These are phyloP conservation scores for Oxytorus armatus DNA, from an alignment of 2,888 invertebrate species.

Conservation along the genomic window DNA sequence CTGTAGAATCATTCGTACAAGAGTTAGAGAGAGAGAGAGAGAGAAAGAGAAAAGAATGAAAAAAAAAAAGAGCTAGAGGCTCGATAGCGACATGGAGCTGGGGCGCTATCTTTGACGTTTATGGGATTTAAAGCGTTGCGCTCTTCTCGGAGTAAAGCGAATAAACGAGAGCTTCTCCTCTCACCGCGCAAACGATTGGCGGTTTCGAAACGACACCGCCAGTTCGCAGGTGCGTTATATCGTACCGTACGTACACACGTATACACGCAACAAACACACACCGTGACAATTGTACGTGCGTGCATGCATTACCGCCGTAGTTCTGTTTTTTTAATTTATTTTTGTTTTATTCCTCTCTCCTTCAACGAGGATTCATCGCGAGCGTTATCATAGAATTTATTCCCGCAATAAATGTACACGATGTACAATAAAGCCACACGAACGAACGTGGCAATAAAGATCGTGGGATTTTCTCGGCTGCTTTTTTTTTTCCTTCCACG, in stretches of 20 bases:
- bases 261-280: conserved; percentile 1
- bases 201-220: conserved; percentile 48
- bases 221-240: conserved; percentile 60
- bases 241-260: not conserved
- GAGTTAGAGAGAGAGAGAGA: not conserved
- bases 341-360: conserved; percentile 30
- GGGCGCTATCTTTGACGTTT: conserved; percentile 66
- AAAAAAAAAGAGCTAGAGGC: conserved; percentile 14
- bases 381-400: conserved; percentile 66
- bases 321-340: conserved; percentile 20
- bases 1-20: not conserved
- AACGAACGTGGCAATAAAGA: conserved; percentile 56
- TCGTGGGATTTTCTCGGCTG: conserved; percentile 23
- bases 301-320: conserved; percentile 27
- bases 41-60: conserved; percentile 23
- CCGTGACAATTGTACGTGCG: conserved; percentile 42
- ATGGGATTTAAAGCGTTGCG: conserved; percentile 66
- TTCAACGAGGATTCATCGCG: conserved; percentile 60
- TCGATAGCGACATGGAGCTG: conserved; percentile 60
- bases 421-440: conserved; percentile 55
- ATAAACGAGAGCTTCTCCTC: conserved; percentile 43
- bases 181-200: conserved; percentile 23
- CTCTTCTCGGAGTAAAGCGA: conserved; percentile 10
- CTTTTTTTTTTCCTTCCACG: not conserved
- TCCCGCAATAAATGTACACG: conserved; percentile 64